Conservation (phyloP, 2,888 invertebrate species). For the Spodoptera picta region DNA sequence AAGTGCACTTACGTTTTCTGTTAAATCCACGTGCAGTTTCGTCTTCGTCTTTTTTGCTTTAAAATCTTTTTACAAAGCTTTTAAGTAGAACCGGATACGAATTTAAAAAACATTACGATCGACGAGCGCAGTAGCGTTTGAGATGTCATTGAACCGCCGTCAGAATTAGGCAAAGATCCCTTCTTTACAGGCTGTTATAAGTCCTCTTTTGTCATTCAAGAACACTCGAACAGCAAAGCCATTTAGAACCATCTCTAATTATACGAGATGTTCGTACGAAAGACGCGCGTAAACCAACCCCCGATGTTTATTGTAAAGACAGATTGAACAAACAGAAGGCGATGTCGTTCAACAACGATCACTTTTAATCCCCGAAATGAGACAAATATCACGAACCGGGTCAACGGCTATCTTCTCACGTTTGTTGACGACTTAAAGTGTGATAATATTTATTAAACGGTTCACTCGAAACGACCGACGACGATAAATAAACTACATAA, state of each 20-base stretch:
- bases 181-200: conserved; percentile 73
- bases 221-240: conserved; percentile 76
- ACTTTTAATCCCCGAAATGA: conserved; percentile 85
- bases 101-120: conserved; percentile 76
- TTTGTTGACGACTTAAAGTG: conserved; percentile 86
- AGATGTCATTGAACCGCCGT: conserved; percentile 79
- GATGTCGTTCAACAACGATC: conserved; percentile 79
- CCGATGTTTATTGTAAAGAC: conserved; percentile 82
- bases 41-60: conserved; percentile 63
- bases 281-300: conserved; percentile 70
- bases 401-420: conserved; percentile 88
- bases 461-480: conserved; percentile 81
- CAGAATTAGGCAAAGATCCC: conserved; percentile 75
- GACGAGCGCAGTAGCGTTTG: conserved; percentile 67
- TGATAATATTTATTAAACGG: conserved; percentile 88
- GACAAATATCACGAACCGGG: conserved; percentile 87
- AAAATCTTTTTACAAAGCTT: conserved; percentile 61
- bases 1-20: conserved; percentile 45
- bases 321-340: conserved; percentile 82
- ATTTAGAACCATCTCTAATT: conserved; percentile 81
- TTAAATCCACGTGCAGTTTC: conserved; percentile 66
- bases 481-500: conserved; percentile 84
- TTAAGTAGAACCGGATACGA: conserved; percentile 79
- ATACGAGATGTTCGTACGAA: conserved; percentile 74
- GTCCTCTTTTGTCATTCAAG: conserved; percentile 83